A percentile compares a stretch with the other conserved stretches of the same genome.
Evolutionary conservation across 2,113 vertebrate species (phyloP).

Genomic region (Budorcas taxicolor): DNA sequence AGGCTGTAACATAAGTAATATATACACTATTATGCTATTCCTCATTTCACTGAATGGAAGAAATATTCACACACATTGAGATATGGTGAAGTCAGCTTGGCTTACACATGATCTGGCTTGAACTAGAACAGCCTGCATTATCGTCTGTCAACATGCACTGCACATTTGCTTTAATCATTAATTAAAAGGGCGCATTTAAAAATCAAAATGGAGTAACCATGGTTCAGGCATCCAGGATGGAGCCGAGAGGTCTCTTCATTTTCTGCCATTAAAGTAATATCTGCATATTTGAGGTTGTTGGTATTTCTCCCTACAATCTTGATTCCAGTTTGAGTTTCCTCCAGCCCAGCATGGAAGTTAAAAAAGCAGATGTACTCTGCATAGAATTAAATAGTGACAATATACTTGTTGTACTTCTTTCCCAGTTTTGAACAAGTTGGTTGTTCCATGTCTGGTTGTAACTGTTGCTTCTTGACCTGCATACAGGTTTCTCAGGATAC

Average conservation of each 20-base stretch:
- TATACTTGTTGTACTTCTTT: not conserved
- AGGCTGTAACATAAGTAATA: not conserved
- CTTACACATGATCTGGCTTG: not conserved
- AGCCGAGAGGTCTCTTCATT: not conserved
- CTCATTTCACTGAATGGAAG: not conserved
- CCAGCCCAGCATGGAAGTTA: not conserved
- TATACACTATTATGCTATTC: not conserved
- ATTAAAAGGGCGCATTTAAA: not conserved
- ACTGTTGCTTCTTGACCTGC: not conserved
- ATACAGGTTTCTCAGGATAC: not conserved
- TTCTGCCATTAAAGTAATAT: not conserved
- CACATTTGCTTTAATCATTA: not conserved
- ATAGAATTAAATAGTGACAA: not conserved
- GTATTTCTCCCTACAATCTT: not conserved
- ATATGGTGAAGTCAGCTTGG: not conserved
- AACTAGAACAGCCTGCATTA: not conserved
- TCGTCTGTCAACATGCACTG: not conserved
- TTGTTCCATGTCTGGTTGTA: not conserved
- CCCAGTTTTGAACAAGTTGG: not conserved
- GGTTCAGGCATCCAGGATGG: not conserved
- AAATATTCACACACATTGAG: not conserved
- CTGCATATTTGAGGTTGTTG: not conserved
- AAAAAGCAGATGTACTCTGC: not conserved
- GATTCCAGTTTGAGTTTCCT: not conserved
- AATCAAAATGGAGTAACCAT: not conserved